phyloP scores from a whole-genome alignment of 2,888 invertebrate genomes.

The Synergus laeviventris region DNA sequence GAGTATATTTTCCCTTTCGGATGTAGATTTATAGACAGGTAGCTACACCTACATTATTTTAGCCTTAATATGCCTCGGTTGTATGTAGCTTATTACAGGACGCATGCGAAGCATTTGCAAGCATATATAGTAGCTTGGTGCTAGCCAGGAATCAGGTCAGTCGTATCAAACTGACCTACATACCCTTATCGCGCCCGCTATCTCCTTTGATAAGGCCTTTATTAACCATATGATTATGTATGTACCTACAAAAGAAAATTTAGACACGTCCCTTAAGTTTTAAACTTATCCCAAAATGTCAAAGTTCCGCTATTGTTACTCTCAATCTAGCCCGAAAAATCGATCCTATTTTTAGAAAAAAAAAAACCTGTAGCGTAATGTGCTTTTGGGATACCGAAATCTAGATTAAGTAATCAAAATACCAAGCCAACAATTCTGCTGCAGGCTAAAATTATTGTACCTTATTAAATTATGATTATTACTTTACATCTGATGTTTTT shows the following conservation, averaged over 20 bases:
- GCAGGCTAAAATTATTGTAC: too few relatives aligned
- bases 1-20: slow-evolving; percentile 6
- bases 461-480: too few relatives aligned
- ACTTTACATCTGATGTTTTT: too few relatives aligned
- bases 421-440: too few relatives aligned
- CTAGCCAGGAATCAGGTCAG: slow-evolving; percentile 71
- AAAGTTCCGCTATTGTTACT: slow-evolving; percentile 31
- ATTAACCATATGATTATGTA: slow-evolving; percentile 72
- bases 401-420: too few relatives aligned
- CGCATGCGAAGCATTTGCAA: slow-evolving; percentile 58
- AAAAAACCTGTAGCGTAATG: too few relatives aligned
- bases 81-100: slow-evolving; percentile 30
- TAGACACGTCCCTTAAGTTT: slow-evolving; percentile 50
- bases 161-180: slow-evolving; percentile 75
- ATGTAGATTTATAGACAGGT: not conserved
- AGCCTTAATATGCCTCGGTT: not conserved
- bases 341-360: not conserved
- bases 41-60: slow-evolving; percentile 6
- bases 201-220: slow-evolving; percentile 71
- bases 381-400: too few relatives aligned
- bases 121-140: slow-evolving; percentile 57
- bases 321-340: not conserved
- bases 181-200: slow-evolving; percentile 71
- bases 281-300: slow-evolving; percentile 7
- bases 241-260: slow-evolving; percentile 60